Conservation (phyloP, 2,797 vertebrate genomes). For the Synanceia verrucosa region DNA sequence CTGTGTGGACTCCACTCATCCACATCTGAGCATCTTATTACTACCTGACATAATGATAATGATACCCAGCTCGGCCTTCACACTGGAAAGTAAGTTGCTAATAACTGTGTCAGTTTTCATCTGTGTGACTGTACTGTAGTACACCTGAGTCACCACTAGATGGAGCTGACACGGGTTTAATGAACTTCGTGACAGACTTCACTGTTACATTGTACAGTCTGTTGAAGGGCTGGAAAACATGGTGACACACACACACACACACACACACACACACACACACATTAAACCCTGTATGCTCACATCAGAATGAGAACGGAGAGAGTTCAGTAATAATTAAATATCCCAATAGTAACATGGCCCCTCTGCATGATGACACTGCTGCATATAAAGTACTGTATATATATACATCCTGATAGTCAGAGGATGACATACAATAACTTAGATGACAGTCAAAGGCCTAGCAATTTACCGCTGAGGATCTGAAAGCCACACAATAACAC, state of each 20-base stretch:
- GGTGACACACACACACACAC: not conserved
- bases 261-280: not conserved
- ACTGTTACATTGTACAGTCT: not conserved
- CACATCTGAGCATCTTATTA: not conserved
- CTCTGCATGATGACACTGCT: no score
- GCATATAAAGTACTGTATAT: no score
- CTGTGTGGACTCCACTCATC: not conserved
- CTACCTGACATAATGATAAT: constrained; percentile 23
- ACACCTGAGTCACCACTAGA: constrained; percentile 50
- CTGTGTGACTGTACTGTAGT: not conserved
- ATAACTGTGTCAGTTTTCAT: fast-evolving
- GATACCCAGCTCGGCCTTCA: not conserved
- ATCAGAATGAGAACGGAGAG: not conserved
- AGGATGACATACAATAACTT: no score
- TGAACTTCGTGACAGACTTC: not conserved
- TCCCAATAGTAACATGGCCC: no score
- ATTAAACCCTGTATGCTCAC: not conserved
- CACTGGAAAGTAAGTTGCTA: not conserved
- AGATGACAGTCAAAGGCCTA: no score
- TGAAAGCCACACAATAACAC: no score
- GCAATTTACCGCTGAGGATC: no score
- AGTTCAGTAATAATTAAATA: not conserved
- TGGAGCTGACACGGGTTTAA: constrained; percentile 44
- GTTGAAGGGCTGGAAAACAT: not conserved
- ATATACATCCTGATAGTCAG: no score